Evolutionary conservation across 1,140 invertebrate genomes (phyloP).

Genomic region (Sitobion miscanthi): DNA sequence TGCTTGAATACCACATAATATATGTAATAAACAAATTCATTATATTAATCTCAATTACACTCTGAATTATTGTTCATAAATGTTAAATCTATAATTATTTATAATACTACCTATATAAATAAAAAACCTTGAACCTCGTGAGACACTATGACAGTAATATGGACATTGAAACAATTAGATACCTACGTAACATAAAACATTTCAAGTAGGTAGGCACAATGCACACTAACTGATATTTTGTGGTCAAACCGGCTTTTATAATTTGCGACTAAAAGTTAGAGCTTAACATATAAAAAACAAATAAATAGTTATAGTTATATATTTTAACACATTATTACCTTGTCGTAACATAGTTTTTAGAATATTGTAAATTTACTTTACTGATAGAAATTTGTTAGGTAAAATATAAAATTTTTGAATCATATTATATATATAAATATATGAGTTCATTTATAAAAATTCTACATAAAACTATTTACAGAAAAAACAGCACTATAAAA

Average conservation of each 20-base stretch:
- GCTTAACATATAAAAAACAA: background rate
- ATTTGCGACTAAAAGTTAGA: background rate
- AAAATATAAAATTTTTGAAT: background rate
- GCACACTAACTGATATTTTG: background rate
- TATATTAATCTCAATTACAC: background rate
- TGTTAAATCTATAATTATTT: background rate
- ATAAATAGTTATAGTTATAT: too few relatives aligned
- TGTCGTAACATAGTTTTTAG: background rate
- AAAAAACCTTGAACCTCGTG: background rate
- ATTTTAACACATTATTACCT: too few relatives aligned
- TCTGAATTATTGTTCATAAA: background rate
- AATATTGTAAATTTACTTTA: background rate
- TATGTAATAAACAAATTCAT: background rate
- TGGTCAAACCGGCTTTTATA: background rate
- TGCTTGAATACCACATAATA: background rate
- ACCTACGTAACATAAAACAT: too few relatives aligned
- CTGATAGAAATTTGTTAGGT: background rate
- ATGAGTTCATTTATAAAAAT: background rate
- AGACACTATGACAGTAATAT: background rate
- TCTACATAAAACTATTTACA: too few relatives aligned
- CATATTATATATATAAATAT: background rate
- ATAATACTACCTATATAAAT: background rate
- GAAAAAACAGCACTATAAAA: too few relatives aligned
- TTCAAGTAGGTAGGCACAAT: background rate
- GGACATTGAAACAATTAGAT: too few relatives aligned